Base-by-base conservation (phyloP, 2,888 invertebrate species). In the Branchellion lobata region DNA sequence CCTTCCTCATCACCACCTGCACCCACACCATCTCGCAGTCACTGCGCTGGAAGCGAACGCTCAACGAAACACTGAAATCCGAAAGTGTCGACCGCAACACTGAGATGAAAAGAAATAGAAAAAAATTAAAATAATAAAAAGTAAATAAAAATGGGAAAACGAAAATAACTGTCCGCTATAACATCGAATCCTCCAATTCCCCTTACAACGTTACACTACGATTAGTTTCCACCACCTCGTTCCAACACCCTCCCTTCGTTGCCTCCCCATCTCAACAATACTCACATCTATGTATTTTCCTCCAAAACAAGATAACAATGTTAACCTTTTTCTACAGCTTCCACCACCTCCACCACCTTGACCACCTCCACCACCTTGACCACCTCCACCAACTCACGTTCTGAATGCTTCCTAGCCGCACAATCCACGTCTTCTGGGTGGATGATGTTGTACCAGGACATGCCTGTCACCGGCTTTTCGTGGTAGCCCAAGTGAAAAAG, bases 371-470 rank as follows among this genome's bases (percentile, higher is more conserved):
- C n/a, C n/a, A n/a, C n/a, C n/a, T n/a, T n/a, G n/a, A n/a, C n/a
- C n/a, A n/a, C n/a, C n/a, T n/a, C n/a, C n/a, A n/a, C n/a, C n/a
- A n/a, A 31, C 68, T 73, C 29, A 79, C 79, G 31, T 75, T 79
- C 75, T 21, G 57, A 51, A 75, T 79, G 79, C 51, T 75, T 79
- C 27, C 47, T 68, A 24, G 40, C 75, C 14, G 75, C 74, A 33
- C 34, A 27, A 2, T 57, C 65, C 24, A 75, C 61, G 21, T 79
- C 51, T 36, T 75, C 75, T 24, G 79, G 79, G 61, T 79, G 79
- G 31, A 79, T 33, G 29, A 79, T 61, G 24, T 27, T 36, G 68
- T 79, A 79, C 79, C 79, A 79, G 18, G 79, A 79, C 24, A n/a
- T 53, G 5, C 24, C 14, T 21, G 47, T n/a, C 3, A 75, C 34